Evolutionary conservation across 2,797 vertebrate species (phyloP).

Genomic region (Chelon labrosus): DNA sequence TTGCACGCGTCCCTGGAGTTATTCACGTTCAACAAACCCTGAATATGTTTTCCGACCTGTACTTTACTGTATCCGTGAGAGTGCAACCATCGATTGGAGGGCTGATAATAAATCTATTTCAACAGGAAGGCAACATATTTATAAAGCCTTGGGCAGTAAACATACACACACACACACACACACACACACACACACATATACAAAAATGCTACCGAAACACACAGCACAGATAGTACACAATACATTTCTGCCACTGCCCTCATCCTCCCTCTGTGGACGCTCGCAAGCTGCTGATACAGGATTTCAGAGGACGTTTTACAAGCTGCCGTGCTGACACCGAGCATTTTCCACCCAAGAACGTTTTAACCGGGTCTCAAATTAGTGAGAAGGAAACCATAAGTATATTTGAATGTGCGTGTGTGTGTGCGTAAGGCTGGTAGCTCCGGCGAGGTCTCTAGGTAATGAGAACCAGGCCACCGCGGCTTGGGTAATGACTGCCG

Average conservation of each 20-base stretch:
- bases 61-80: slow-evolving; percentile 23
- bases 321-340: slow-evolving; percentile 67
- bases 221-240: slow-evolving; percentile 42
- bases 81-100: slow-evolving; percentile 12
- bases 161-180: slow-evolving; percentile 1
- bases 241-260: slow-evolving; percentile 39
- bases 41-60: background rate
- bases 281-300: slow-evolving; percentile 69
- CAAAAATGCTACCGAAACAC: slow-evolving; percentile 23
- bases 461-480: slow-evolving; percentile 75
- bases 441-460: slow-evolving; percentile 58
- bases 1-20: slow-evolving; percentile 27
- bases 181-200: background rate
- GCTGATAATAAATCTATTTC: slow-evolving; percentile 29
- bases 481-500: slow-evolving; percentile 64
- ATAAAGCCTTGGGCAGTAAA: slow-evolving; percentile 28
- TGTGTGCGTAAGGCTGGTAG: slow-evolving; percentile 27
- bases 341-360: slow-evolving; percentile 71
- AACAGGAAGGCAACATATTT: slow-evolving; percentile 43
- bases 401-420: slow-evolving; percentile 27
- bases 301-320: slow-evolving; percentile 67
- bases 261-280: slow-evolving; percentile 17
- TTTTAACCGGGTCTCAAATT: slow-evolving; percentile 76
- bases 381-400: slow-evolving; percentile 56
- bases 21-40: slow-evolving; percentile 33